A percentile compares a stretch with the other conserved stretches of the same genome.
These are phyloP conservation scores for Melanaphis sacchari DNA, from an alignment of 1,140 invertebrate genomes.

Conservation along the genomic window DNA sequence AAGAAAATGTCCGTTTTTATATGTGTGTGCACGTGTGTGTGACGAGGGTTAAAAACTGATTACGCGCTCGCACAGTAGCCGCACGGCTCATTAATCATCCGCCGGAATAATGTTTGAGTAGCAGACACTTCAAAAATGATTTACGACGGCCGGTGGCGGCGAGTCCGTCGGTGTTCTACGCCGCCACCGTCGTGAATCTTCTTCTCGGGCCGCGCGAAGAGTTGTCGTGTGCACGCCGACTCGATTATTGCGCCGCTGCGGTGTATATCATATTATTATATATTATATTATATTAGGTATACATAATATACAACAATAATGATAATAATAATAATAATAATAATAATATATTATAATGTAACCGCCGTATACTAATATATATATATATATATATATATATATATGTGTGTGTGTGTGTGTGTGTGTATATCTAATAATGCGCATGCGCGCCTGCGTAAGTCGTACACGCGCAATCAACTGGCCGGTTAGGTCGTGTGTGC, in stretches of 20 bases:
- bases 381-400: neutral
- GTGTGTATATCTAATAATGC: neutral
- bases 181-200: neutral
- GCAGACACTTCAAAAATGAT: slow-evolving; percentile 35
- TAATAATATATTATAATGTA: neutral
- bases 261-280: neutral
- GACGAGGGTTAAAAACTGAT: slow-evolving; percentile 36
- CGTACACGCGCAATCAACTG: neutral
- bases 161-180: too few species aligned
- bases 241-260: neutral
- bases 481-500: neutral
- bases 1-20: neutral
- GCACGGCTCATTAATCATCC: slow-evolving; percentile 32
- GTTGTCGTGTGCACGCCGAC: slow-evolving; percentile 13
- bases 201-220: neutral
- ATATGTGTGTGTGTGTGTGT: too few species aligned
- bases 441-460: neutral
- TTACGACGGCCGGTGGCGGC: neutral
- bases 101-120: slow-evolving; percentile 32
- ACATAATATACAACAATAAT: neutral
- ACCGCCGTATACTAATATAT: neutral
- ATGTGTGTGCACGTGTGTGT: neutral
- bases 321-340: neutral
- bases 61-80: slow-evolving; percentile 45
- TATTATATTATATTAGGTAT: neutral